A percentile compares a stretch with the other conserved stretches of the same genome.
Conservation (phyloP, 2,888 invertebrate genomes). For the Drosophila basisetae region DNA sequence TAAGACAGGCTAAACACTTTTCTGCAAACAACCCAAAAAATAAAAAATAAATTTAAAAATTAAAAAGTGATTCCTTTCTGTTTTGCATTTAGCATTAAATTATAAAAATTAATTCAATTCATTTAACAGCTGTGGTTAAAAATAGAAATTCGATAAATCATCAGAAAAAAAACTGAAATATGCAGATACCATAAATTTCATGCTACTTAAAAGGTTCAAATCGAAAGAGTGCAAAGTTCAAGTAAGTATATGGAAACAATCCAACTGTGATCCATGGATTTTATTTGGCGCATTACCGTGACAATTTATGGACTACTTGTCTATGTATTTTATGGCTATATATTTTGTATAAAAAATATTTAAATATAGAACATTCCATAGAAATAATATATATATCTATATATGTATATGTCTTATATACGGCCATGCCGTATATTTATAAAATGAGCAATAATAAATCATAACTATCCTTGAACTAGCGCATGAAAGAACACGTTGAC, state of each 20-base stretch:
- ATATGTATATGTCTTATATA: background rate
- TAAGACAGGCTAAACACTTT: background rate
- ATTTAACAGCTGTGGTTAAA: background rate
- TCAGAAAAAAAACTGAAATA: background rate
- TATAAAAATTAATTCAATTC: background rate
- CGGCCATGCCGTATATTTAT: slow-evolving; percentile 30
- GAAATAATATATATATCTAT: slow-evolving; percentile 9
- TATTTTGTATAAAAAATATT: slow-evolving; percentile 25
- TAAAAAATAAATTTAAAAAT: background rate
- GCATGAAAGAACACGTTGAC: slow-evolving; percentile 27
- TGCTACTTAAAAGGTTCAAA: background rate
- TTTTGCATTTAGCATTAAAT: background rate
- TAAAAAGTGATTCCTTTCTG: background rate
- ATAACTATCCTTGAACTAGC: slow-evolving; percentile 70
- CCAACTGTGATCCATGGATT: background rate
- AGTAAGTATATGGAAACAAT: background rate
- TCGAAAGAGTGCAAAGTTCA: background rate
- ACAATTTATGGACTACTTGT: slow-evolving; percentile 13
- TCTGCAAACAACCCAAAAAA: background rate
- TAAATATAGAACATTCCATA: slow-evolving; percentile 47
- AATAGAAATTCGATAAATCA: background rate
- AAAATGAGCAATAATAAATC: slow-evolving; percentile 10
- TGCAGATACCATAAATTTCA: background rate
- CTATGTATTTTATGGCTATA: slow-evolving; percentile 29
- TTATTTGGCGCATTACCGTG: slow-evolving; percentile 12